Percentiles rank a stretch among this genome's conserved stretches.
phyloP scores from a whole-genome alignment of 2,888 invertebrate species.

The Polymixis flavicincta region DNA sequence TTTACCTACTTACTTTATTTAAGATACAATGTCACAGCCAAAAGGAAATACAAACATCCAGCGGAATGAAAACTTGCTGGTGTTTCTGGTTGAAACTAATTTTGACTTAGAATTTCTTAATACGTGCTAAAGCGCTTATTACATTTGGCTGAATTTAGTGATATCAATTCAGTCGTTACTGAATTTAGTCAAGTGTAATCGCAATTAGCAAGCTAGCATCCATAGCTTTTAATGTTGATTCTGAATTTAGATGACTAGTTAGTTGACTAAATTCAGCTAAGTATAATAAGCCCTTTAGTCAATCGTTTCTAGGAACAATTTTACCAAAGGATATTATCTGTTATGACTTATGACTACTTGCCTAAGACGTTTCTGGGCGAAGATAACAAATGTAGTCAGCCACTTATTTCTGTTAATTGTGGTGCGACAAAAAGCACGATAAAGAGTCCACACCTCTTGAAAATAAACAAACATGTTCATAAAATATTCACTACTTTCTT shows the following conservation, averaged over 20 bases:
- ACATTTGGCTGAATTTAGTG: no score
- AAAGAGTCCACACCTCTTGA: conserved; percentile 43
- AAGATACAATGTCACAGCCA: not conserved
- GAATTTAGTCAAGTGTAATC: no score
- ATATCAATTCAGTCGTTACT: no score
- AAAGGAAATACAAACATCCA: not conserved
- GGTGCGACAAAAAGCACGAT: conserved; percentile 60
- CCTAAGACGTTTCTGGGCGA: conserved; percentile 60
- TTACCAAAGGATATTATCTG: conserved; percentile 64
- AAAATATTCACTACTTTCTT: conserved; percentile 64
- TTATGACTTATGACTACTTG: conserved; percentile 47
- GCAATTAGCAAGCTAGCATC: no score
- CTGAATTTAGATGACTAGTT: no score
- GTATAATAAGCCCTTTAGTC: no score
- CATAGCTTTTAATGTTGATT: no score
- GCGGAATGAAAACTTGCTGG: not conserved
- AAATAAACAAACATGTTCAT: conserved; percentile 34
- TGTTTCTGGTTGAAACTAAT: conserved; percentile 15
- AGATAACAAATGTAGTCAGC: conserved; percentile 68
- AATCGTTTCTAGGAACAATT: conserved; percentile 41
- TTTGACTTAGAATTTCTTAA: conserved; percentile 9
- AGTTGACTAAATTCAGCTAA: no score
- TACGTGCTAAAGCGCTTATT: conserved; percentile 9
- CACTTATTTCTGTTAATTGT: conserved; percentile 67
- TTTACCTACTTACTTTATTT: not conserved